Conservation (phyloP, 2,797 vertebrate species). For the Sebastiscus tertius region DNA sequence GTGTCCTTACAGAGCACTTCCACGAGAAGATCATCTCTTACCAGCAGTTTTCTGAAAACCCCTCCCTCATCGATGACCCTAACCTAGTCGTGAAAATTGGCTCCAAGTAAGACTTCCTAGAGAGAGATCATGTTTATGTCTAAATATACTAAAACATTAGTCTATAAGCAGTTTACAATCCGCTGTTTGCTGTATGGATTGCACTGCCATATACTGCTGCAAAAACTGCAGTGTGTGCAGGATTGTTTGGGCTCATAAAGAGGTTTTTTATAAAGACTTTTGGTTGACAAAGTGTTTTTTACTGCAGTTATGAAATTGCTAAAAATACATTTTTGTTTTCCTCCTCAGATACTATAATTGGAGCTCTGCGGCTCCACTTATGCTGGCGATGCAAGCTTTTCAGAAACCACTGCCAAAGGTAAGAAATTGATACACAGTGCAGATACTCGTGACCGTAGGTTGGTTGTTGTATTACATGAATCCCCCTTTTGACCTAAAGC, state of each 20-base stretch:
- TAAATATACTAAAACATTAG: background rate
- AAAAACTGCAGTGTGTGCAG: background rate
- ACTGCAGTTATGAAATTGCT: background rate
- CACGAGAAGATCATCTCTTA: constrained; percentile 91
- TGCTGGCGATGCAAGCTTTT: constrained; percentile 96
- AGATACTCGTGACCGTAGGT: constrained; percentile 3
- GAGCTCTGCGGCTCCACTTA: constrained; percentile 93
- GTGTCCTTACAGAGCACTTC: constrained; percentile 79
- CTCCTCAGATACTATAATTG: constrained; percentile 93
- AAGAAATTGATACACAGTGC: constrained; percentile 58
- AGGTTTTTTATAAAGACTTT: background rate
- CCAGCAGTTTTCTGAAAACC: constrained; percentile 94
- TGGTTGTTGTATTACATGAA: background rate
- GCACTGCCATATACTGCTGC: background rate
- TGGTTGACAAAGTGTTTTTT: background rate
- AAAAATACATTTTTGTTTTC: constrained; percentile 27
- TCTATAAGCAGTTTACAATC: background rate
- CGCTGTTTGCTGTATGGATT: background rate
- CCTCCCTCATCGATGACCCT: constrained; percentile 95
- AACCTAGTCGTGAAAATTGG: constrained; percentile 97
- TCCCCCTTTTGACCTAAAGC: constrained; percentile 33
- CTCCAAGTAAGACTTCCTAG: constrained; percentile 87
- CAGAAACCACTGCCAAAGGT: constrained; percentile 99
- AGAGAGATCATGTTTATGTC: background rate
- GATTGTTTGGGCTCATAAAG: background rate